A percentile compares a stretch with the other conserved stretches of the same genome.
Conservation (phyloP, 2,113 vertebrate genomes). For the Atherinomorus stipes region DNA sequence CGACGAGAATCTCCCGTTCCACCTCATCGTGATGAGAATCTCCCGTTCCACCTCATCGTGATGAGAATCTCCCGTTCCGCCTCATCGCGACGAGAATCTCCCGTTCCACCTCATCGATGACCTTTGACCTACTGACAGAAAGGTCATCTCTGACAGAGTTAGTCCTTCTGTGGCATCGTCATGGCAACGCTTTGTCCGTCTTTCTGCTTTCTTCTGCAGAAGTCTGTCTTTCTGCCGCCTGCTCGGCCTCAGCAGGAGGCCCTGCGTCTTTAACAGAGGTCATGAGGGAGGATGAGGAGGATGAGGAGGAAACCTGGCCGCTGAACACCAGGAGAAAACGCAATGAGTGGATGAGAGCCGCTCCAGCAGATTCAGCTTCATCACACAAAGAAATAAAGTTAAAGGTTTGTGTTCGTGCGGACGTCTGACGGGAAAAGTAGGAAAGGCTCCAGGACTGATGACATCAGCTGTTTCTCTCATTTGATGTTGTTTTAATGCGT, state of each 20-base stretch:
- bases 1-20: too few species aligned
- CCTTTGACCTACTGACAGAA: too few species aligned
- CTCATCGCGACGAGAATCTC: too few species aligned
- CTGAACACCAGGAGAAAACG: constrained; percentile 12
- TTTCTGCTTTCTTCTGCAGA: too few species aligned
- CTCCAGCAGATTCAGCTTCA: background rate
- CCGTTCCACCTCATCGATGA: too few species aligned
- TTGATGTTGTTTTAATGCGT: constrained; percentile 10
- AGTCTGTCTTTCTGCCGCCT: constrained; percentile 44
- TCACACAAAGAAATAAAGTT: background rate
- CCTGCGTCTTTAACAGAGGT: constrained; percentile 62
- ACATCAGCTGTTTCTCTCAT: constrained; percentile 30
- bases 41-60: too few species aligned
- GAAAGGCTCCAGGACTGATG: constrained; percentile 34
- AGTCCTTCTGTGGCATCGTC: too few species aligned
- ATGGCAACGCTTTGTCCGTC: too few species aligned
- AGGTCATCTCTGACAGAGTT: too few species aligned
- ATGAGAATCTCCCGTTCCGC: too few species aligned
- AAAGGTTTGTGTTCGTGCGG: too few species aligned
- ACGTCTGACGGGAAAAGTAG: background rate
- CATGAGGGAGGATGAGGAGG: constrained; percentile 46
- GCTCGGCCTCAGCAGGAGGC: constrained; percentile 57
- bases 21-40: too few species aligned
- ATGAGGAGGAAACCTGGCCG: constrained; percentile 28
- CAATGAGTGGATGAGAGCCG: constrained; percentile 10